Evolutionary conservation across 2,888 invertebrate genomes (phyloP).

Genomic region (Nebria brevicollis): DNA sequence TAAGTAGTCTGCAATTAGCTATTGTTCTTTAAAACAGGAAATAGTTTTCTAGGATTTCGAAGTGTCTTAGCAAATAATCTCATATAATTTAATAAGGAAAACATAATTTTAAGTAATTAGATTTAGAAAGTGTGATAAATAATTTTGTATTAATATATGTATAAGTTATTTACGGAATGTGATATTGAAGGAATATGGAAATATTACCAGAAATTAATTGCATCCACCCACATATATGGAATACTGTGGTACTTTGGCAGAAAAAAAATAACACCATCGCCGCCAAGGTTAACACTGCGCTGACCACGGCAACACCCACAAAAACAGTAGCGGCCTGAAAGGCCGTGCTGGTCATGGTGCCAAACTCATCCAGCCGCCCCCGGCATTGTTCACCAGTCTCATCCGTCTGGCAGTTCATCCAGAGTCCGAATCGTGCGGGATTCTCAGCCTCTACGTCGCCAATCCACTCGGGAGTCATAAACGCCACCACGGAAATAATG

Average conservation of each 20-base stretch:
- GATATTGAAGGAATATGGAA: not conserved
- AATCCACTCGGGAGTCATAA: conserved; percentile 95
- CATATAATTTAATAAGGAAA: not conserved
- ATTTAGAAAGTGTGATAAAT: not conserved
- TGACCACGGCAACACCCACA: conserved; percentile 84
- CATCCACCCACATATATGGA: conserved; percentile 94
- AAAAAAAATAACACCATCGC: conserved; percentile 93
- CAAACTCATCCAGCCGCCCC: conserved; percentile 85
- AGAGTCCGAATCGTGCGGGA: conserved; percentile 92
- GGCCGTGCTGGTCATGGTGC: conserved; percentile 82
- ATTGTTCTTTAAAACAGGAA: not conserved
- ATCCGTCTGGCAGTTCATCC: conserved; percentile 86
- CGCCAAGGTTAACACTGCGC: conserved; percentile 87
- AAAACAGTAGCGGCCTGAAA: conserved; percentile 89
- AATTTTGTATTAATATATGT: not conserved
- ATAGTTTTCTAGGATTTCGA: not conserved
- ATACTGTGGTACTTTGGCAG: conserved; percentile 91
- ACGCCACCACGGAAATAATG: conserved; percentile 93
- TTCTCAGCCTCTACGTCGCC: conserved; percentile 86
- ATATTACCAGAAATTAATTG: conserved; percentile 92
- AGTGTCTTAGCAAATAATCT: not conserved
- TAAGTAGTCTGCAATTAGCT: not conserved
- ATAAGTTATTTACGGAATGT: not conserved
- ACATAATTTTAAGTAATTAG: not conserved
- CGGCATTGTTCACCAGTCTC: conserved; percentile 84